phyloP scores from a whole-genome alignment of 1,140 invertebrate genomes.

The Drosophila paulistorum region DNA sequence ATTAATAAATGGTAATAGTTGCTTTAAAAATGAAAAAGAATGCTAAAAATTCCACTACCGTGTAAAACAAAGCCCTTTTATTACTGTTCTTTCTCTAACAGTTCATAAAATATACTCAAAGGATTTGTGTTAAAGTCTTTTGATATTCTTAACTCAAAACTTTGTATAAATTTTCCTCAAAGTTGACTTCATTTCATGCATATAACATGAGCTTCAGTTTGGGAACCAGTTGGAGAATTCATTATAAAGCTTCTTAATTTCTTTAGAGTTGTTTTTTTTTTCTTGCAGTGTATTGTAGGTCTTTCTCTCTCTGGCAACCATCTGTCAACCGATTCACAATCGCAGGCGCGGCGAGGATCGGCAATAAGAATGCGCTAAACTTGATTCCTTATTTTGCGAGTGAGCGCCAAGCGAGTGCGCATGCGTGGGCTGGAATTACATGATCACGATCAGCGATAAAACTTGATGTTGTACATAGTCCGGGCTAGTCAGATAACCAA shows the following conservation, averaged over 20 bases:
- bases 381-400: conserved; percentile 67
- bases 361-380: conserved; percentile 80
- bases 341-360: conserved; percentile 33
- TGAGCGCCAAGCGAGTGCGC: conserved; percentile 68
- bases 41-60: too few species aligned
- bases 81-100: too few species aligned
- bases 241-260: conserved; percentile 13
- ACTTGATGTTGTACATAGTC: conserved; percentile 82
- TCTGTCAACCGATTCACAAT: conserved; percentile 72
- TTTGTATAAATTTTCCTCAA: too few species aligned
- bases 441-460: conserved; percentile 83
- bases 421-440: conserved; percentile 83
- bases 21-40: too few species aligned
- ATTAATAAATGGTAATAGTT: too few species aligned
- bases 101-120: too few species aligned
- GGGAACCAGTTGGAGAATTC: too few species aligned
- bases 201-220: too few species aligned
- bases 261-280: conserved; percentile 19
- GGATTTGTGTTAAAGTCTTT: too few species aligned
- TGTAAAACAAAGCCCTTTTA: too few species aligned
- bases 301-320: conserved; percentile 62
- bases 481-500: conserved; percentile 17
- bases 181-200: too few species aligned
- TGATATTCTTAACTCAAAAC: too few species aligned
- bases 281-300: conserved; percentile 46